phyloP scores from a whole-genome alignment of 2,888 invertebrate genomes.

The Nomada ferruginata region DNA sequence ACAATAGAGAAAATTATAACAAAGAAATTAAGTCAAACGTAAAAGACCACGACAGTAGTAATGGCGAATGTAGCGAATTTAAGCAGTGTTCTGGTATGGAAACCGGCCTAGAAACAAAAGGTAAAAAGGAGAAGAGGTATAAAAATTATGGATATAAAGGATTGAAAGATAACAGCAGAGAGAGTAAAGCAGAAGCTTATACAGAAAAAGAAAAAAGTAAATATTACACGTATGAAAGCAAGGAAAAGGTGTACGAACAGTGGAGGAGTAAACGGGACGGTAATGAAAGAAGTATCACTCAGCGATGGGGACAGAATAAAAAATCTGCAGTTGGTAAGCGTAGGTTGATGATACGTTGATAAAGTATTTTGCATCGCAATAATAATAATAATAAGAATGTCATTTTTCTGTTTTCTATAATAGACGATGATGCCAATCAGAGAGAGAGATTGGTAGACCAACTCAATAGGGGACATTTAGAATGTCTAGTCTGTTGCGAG shows the following conservation, averaged over 20 bases:
- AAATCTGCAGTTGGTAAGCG: conserved; percentile 73
- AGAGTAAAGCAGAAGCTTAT: conserved; percentile 63
- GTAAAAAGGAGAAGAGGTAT: conserved; percentile 68
- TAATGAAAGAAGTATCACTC: conserved; percentile 52
- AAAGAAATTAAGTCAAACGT: conserved; percentile 47
- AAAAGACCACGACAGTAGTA: neutral
- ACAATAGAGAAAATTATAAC: conserved; percentile 60
- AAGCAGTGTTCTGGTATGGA: conserved; percentile 53
- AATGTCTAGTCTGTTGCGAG: conserved; percentile 98
- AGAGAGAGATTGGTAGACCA: conserved; percentile 93
- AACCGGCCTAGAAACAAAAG: conserved; percentile 60
- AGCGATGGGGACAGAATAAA: conserved; percentile 69
- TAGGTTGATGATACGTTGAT: neutral
- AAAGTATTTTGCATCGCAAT: no score
- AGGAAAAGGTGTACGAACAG: conserved; percentile 71
- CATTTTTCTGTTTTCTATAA: conserved; percentile 31
- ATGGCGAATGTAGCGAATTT: conserved; percentile 41
- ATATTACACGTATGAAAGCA: conserved; percentile 56
- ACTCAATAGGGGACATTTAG: conserved; percentile 91
- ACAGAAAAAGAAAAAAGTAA: conserved; percentile 68
- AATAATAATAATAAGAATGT: neutral
- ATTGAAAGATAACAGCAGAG: conserved; percentile 60
- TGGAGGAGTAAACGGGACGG: conserved; percentile 75
- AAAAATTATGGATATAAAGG: conserved; percentile 71
- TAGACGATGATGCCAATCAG: conserved; percentile 89